Evolutionary conservation across 2,797 vertebrate genomes (phyloP).

Genomic region (Amblyraja radiata): DNA sequence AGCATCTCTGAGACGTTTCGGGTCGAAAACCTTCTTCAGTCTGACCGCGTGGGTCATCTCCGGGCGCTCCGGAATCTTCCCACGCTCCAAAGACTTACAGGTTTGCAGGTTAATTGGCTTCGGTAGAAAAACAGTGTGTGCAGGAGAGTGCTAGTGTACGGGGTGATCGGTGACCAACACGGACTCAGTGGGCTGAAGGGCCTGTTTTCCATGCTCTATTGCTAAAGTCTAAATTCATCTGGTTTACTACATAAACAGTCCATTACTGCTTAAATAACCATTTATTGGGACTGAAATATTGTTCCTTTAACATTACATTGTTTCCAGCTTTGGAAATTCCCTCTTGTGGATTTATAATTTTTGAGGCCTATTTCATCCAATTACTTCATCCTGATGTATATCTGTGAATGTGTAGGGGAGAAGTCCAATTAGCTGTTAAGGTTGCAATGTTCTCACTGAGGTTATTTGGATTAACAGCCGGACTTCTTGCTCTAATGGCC

Average conservation of each 20-base stretch:
- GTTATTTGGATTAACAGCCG: background rate
- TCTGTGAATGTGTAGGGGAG: too few species aligned
- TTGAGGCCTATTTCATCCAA: background rate
- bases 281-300: background rate
- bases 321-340: background rate
- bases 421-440: background rate
- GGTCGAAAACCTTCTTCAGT: too few species aligned
- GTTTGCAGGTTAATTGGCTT: too few species aligned
- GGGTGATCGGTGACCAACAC: too few species aligned
- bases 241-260: background rate
- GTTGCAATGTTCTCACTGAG: background rate
- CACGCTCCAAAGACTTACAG: too few species aligned
- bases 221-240: background rate
- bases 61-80: too few species aligned
- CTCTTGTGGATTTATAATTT: background rate
- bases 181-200: too few species aligned
- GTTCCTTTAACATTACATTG: background rate
- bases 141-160: too few species aligned
- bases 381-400: background rate
- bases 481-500: background rate
- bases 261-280: background rate
- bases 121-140: too few species aligned
- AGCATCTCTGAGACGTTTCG: too few species aligned
- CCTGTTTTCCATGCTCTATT: too few species aligned
- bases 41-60: too few species aligned